These are phyloP conservation scores for Eulemur rubriventer DNA, from an alignment of 2,797 vertebrate genomes.

Conservation along the genomic window DNA sequence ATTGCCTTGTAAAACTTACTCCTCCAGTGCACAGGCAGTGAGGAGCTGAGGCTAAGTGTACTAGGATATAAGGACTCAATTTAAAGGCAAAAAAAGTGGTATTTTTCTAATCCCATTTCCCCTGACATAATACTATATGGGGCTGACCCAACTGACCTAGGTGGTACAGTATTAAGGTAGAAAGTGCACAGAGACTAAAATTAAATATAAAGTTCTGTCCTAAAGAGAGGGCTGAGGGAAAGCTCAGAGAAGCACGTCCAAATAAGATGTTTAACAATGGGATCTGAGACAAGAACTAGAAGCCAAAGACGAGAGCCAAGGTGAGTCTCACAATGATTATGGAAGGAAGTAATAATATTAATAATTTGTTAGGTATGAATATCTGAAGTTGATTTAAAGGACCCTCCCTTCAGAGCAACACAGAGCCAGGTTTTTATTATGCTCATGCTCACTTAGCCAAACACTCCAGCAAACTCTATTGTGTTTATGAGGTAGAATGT, in stretches of 20 bases:
- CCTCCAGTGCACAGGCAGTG: neutral
- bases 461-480: neutral
- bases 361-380: neutral
- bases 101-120: neutral
- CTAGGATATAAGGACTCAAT: neutral
- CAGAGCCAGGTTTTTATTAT: neutral
- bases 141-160: neutral
- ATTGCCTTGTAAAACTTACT: neutral
- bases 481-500: neutral
- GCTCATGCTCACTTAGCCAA: neutral
- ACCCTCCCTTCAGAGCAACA: neutral
- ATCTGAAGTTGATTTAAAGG: neutral
- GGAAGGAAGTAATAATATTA: neutral
- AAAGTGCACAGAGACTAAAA: neutral
- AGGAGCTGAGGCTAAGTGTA: neutral
- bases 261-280: neutral
- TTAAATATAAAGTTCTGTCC: neutral
- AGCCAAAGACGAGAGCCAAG: neutral
- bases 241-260: neutral
- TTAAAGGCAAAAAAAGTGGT: neutral
- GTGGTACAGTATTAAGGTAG: neutral
- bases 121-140: neutral
- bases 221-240: neutral
- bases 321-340: neutral
- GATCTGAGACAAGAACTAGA: neutral